These are phyloP conservation scores for Carassius auratus DNA, from an alignment of 2,113 vertebrate species.

Conservation along the genomic window DNA sequence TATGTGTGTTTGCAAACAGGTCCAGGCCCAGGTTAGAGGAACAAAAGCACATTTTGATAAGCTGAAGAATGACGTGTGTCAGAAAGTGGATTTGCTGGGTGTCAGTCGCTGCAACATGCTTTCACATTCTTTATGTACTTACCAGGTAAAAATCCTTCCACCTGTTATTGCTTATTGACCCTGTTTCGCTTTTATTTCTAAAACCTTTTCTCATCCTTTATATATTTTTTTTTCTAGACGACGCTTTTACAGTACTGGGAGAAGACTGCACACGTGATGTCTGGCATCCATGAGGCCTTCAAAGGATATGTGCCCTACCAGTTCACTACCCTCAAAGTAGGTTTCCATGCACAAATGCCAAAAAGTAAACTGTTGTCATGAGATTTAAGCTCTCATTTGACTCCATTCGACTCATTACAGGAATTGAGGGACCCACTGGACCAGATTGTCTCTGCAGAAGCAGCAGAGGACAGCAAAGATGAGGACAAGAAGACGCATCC, in stretches of 20 bases:
- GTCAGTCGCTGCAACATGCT: conserved; percentile 83
- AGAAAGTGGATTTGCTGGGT: conserved; percentile 85
- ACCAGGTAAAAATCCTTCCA: conserved; percentile 68
- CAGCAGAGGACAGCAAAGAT: conserved; percentile 64
- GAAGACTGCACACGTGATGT: conserved; percentile 78
- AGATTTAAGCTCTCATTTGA: not conserved
- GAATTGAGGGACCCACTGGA: conserved; percentile 77
- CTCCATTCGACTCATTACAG: conserved; percentile 56
- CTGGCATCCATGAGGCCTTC: conserved; percentile 75
- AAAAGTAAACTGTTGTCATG: not conserved
- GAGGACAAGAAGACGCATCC: conserved; percentile 64
- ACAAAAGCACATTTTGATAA: conserved; percentile 83
- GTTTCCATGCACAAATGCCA: not conserved
- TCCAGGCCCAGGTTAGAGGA: conserved; percentile 80
- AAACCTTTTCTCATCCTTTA: not conserved
- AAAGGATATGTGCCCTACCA: conserved; percentile 71
- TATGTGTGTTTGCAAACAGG: conserved; percentile 62
- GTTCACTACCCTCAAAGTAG: conserved; percentile 78
- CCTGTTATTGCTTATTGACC: not conserved
- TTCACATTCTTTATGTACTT: conserved; percentile 80
- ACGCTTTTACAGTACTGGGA: conserved; percentile 84
- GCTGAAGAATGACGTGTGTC: conserved; percentile 83
- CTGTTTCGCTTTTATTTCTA: not conserved
- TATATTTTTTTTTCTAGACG: conserved; percentile 66
- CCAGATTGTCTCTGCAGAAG: conserved; percentile 64